Evolutionary conservation across 2,113 vertebrate genomes (phyloP).

Genomic region (Boleophthalmus pectinirostris): DNA sequence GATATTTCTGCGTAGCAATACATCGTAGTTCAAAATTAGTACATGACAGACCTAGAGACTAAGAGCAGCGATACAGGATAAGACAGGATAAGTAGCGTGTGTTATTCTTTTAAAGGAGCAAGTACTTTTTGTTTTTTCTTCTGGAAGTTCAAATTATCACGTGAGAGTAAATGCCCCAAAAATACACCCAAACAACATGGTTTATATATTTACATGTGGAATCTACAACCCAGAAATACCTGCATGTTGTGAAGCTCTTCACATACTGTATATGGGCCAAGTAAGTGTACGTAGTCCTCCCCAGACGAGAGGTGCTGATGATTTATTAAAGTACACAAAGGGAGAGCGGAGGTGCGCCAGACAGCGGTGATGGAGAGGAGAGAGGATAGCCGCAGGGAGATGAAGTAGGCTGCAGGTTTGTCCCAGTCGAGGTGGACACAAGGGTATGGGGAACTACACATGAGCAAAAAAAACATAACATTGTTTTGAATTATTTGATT

Average conservation of each 20-base stretch:
- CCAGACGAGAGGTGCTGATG: conserved; percentile 43
- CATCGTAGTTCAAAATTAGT: too few relatives aligned
- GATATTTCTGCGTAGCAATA: too few relatives aligned
- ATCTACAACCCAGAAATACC: not conserved
- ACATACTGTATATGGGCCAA: conserved; percentile 6
- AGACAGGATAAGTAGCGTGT: too few relatives aligned
- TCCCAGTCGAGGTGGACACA: conserved; percentile 9
- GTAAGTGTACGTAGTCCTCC: conserved; percentile 35
- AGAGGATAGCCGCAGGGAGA: conserved; percentile 1
- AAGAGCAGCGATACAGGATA: too few relatives aligned
- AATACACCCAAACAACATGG: not conserved
- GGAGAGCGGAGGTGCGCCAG: conserved; percentile 20
- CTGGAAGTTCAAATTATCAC: not conserved
- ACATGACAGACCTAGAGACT: too few relatives aligned
- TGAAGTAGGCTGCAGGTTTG: not conserved
- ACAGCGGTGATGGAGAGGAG: conserved; percentile 16
- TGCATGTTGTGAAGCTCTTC: conserved; percentile 10
- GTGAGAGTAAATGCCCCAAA: not conserved
- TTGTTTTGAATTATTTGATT: not conserved
- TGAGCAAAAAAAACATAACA: not conserved
- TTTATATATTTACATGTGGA: conserved; percentile 8
- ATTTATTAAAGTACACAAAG: conserved; percentile 55
- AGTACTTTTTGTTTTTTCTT: not conserved
- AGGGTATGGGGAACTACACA: conserved; percentile 2
- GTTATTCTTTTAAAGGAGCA: too few relatives aligned